These are phyloP conservation scores for Meghimatium bilineatum DNA, from an alignment of 2,888 invertebrate species.

Conservation along the genomic window DNA sequence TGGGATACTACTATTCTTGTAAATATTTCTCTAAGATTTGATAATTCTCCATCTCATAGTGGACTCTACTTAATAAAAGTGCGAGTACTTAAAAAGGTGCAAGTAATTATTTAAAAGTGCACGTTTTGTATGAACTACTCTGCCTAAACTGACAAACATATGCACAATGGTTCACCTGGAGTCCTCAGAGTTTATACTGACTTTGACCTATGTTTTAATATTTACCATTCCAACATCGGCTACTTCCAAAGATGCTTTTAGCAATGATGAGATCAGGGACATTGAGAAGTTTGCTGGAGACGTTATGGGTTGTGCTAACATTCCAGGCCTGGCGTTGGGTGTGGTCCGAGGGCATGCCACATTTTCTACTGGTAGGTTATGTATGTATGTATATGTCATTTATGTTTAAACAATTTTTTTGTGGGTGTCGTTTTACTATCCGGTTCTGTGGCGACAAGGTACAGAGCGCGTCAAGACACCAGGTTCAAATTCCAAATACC, in stretches of 20 bases:
- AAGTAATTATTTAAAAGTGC: too few relatives aligned
- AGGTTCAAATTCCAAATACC: too few relatives aligned
- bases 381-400: not conserved
- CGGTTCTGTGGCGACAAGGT: too few relatives aligned
- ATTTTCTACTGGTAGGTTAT: slow-evolving; percentile 32
- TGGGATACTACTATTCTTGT: too few relatives aligned
- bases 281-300: slow-evolving; percentile 33
- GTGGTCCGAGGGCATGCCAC: slow-evolving; percentile 58
- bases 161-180: not conserved
- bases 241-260: not conserved
- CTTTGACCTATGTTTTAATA: not conserved
- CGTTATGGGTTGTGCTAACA: slow-evolving; percentile 58
- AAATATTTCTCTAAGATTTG: too few relatives aligned
- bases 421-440: not conserved
- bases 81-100: too few relatives aligned
- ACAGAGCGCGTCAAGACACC: too few relatives aligned
- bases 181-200: not conserved
- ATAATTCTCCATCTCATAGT: too few relatives aligned
- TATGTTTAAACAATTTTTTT: not conserved
- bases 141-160: not conserved
- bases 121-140: too few relatives aligned
- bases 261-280: slow-evolving; percentile 24
- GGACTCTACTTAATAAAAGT: too few relatives aligned
- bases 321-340: slow-evolving; percentile 61
- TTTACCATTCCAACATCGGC: not conserved